phyloP scores from a whole-genome alignment of 2,888 invertebrate genomes.

The Aspidiotus destructor region DNA sequence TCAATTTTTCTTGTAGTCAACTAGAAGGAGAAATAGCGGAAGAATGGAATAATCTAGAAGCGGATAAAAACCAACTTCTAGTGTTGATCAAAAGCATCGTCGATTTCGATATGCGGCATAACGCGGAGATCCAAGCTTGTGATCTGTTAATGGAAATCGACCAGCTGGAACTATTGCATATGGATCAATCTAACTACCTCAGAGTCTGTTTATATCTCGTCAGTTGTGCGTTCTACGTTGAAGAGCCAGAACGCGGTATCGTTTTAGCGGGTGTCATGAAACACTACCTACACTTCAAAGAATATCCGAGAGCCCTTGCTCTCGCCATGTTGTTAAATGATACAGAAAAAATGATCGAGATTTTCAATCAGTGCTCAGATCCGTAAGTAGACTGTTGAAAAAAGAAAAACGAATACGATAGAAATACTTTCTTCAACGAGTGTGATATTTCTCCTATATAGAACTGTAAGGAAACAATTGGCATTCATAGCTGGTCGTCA shows the following conservation, averaged over 20 bases:
- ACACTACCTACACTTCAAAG: constrained; percentile 75
- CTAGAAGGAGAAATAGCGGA: constrained; percentile 78
- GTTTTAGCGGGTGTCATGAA: constrained; percentile 72
- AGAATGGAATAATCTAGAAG: constrained; percentile 58
- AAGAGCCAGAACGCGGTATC: constrained; percentile 82
- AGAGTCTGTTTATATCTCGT: constrained; percentile 87
- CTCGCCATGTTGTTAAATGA: constrained; percentile 85
- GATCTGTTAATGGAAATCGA: constrained; percentile 98
- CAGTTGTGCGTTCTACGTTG: constrained; percentile 91
- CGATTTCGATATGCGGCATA: constrained; percentile 90
- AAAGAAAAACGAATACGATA: background rate
- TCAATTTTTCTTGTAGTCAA: constrained; percentile 52
- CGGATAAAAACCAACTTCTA: constrained; percentile 50
- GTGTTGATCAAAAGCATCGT: constrained; percentile 78
- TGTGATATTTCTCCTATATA: constrained; percentile 42
- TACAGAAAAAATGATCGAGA: constrained; percentile 64
- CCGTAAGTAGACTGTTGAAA: constrained; percentile 49
- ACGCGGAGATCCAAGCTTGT: constrained; percentile 97
- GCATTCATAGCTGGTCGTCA: constrained; percentile 95
- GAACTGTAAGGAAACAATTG: constrained; percentile 79
- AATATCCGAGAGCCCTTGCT: constrained; percentile 80
- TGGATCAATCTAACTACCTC: constrained; percentile 79
- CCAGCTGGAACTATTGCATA: constrained; percentile 70
- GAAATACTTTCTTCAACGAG: too few species aligned
- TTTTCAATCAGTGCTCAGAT: constrained; percentile 76